Conservation (phyloP, 2,797 vertebrate species). For the Tinamus major region DNA sequence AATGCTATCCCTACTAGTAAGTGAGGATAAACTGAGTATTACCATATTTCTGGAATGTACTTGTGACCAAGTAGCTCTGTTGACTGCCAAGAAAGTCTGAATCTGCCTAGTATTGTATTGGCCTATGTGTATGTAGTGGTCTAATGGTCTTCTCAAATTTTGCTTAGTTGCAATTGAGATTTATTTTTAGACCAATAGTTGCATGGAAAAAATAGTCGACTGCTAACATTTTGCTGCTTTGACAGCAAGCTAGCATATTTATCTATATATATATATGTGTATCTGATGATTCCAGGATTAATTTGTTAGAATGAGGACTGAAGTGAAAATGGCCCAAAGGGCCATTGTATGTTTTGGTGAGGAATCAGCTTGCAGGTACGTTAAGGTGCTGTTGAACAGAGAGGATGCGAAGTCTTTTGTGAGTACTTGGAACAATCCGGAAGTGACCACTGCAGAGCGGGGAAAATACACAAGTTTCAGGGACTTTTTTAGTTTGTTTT, state of each 20-base stretch:
- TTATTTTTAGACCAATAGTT: not conserved
- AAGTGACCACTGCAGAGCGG: not conserved
- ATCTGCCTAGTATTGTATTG: not conserved
- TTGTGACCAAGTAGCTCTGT: not conserved
- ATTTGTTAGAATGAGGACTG: not conserved
- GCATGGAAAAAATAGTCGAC: not conserved
- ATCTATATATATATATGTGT: not conserved
- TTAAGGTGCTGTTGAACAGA: not conserved
- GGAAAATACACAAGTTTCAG: not conserved
- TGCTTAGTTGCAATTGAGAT: not conserved
- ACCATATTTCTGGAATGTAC: not conserved
- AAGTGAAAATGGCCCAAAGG: not conserved
- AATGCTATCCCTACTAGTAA: not conserved
- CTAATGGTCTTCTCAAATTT: not conserved
- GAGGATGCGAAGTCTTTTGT: not conserved
- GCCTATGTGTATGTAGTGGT: not conserved
- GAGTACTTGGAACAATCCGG: not conserved
- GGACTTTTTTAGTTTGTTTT: not conserved
- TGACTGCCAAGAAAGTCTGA: not conserved
- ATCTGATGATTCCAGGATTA: not conserved
- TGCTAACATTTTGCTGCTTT: not conserved
- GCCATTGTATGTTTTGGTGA: not conserved
- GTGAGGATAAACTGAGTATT: not conserved
- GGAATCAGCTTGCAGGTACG: not conserved
- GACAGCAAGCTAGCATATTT: not conserved